phyloP scores from a whole-genome alignment of 2,113 vertebrate species.

The Odocoileus hemionus region DNA sequence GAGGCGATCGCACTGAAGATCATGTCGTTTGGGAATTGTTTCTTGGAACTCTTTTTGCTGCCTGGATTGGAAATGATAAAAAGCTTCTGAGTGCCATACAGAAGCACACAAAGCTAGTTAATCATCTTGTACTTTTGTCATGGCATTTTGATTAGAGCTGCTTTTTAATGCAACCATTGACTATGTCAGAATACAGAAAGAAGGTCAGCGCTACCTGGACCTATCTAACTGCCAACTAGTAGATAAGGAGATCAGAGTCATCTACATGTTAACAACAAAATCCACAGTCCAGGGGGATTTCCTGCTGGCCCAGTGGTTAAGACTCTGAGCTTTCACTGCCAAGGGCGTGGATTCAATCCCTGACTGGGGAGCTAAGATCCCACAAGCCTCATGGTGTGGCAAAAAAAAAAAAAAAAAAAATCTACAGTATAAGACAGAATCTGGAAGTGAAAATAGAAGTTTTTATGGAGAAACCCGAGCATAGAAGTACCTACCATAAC shows the following conservation, averaged over 20 bases:
- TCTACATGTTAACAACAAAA: neutral
- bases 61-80: slow-evolving; percentile 76
- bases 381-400: neutral
- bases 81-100: neutral
- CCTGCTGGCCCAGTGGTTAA: neutral
- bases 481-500: neutral
- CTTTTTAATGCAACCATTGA: neutral
- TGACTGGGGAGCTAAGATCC: neutral
- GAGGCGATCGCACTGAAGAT: slow-evolving; percentile 98
- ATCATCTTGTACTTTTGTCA: neutral
- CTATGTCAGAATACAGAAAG: neutral
- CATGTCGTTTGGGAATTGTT: slow-evolving; percentile 93
- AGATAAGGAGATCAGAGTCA: neutral
- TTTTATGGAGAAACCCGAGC: neutral
- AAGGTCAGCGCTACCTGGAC: neutral
- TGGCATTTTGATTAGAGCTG: neutral
- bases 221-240: neutral
- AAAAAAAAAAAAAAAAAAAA: neutral
- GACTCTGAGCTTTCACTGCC: neutral
- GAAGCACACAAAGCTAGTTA: neutral
- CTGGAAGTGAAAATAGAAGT: neutral
- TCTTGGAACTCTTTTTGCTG: slow-evolving; percentile 85
- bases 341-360: neutral
- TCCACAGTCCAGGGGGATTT: neutral
- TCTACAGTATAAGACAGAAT: neutral